Percentiles rank a stretch among this genome's conserved stretches.
Evolutionary conservation across 1,140 invertebrate species (phyloP).

Genomic region (Caerostris darwini): DNA sequence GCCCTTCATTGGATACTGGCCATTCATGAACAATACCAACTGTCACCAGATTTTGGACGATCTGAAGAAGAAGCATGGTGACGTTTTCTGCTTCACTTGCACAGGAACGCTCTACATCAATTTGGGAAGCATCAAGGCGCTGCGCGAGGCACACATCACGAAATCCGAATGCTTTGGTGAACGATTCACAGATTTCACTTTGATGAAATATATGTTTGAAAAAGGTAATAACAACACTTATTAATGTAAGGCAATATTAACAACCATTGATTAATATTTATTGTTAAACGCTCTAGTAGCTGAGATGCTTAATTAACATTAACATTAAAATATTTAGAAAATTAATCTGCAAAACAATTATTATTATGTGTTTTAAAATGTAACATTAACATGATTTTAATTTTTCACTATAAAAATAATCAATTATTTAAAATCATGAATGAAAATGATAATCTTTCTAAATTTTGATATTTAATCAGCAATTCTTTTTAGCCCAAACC

Average conservation of each 20-base stretch:
- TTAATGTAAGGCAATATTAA: neutral
- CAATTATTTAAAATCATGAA: no score
- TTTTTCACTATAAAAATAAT: no score
- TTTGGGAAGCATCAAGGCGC: neutral
- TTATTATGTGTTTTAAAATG: neutral
- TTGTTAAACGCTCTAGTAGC: neutral
- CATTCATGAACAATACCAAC: neutral
- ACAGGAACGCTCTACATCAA: conserved; percentile 26
- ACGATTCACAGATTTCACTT: neutral
- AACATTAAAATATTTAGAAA: neutral
- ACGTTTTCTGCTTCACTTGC: neutral
- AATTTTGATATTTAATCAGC: no score
- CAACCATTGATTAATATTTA: neutral
- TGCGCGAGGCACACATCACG: neutral
- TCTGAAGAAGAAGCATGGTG: conserved; percentile 6
- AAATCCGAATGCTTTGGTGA: conserved; percentile 20
- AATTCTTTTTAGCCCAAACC: no score
- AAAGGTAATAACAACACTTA: neutral
- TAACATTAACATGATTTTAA: no score
- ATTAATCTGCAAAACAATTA: neutral
- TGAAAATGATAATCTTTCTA: no score
- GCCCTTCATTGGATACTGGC: neutral
- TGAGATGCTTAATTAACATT: neutral
- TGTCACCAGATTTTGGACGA: neutral
- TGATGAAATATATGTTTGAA: neutral